A percentile compares a stretch with the other conserved stretches of the same genome.
These are phyloP conservation scores for Mythimna ferrago DNA, from an alignment of 2,888 invertebrate species.

Conservation along the genomic window DNA sequence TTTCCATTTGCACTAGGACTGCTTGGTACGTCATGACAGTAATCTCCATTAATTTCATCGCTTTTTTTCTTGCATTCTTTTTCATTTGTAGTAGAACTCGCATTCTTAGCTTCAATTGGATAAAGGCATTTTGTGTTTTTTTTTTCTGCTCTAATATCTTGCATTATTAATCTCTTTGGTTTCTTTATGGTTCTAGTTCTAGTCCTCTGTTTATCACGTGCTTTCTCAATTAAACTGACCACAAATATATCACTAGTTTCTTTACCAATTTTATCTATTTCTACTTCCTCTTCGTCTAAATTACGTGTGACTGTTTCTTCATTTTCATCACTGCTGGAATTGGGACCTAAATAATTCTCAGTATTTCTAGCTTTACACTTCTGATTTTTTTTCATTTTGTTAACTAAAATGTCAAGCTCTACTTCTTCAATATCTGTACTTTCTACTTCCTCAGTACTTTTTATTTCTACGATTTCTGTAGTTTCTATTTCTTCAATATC, in stretches of 20 bases:
- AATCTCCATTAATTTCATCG: constrained; percentile 20
- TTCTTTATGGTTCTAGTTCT: background rate
- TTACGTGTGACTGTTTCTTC: background rate
- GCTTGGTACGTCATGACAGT: constrained; percentile 42
- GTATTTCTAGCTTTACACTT: background rate
- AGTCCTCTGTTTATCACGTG: background rate
- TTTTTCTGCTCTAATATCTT: background rate
- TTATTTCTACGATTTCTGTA: background rate
- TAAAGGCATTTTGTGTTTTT: too few species aligned
- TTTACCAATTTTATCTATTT: background rate
- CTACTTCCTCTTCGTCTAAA: constrained; percentile 18
- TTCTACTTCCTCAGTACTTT: background rate
- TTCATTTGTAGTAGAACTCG: background rate
- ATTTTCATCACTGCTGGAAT: constrained; percentile 15
- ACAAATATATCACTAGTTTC: constrained; percentile 17
- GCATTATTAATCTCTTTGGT: background rate
- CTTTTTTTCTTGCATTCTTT: background rate
- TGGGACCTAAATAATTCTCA: background rate
- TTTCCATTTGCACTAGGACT: too few species aligned
- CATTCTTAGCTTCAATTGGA: background rate
- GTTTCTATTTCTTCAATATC: too few species aligned
- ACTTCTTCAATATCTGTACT: background rate
- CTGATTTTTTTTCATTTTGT: background rate
- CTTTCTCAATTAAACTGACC: background rate
- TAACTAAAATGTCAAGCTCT: background rate